A percentile compares a stretch with the other conserved stretches of the same genome.
Conservation (phyloP, 2,797 vertebrate species). For the Leuciscus waleckii region DNA sequence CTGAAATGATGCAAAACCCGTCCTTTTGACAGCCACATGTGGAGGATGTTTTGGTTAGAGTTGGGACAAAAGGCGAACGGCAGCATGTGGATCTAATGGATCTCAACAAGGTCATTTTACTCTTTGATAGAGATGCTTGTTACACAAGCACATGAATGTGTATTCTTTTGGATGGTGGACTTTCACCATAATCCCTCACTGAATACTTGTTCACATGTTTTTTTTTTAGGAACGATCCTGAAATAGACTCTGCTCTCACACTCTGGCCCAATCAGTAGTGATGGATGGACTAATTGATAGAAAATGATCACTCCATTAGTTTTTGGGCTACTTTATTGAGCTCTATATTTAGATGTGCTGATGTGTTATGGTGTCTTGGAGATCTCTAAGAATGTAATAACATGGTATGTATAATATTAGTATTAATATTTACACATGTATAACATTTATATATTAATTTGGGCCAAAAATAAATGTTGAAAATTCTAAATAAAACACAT, state of each 20-base stretch:
- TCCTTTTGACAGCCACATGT: background rate
- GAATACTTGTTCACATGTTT: constrained; percentile 52
- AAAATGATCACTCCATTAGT: constrained; percentile 78
- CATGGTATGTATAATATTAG: background rate
- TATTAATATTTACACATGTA: background rate
- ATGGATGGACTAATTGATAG: constrained; percentile 84
- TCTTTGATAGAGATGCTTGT: constrained; percentile 41
- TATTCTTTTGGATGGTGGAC: background rate
- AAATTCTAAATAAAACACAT: background rate
- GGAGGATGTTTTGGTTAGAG: no score
- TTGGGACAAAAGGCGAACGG: constrained; percentile 19
- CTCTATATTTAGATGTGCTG: constrained; percentile 72
- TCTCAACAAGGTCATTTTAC: constrained; percentile 51
- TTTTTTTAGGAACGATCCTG: constrained; percentile 35
- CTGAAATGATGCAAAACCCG: constrained; percentile 40
- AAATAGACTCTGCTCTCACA: constrained; percentile 46
- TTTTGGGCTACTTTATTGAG: constrained; percentile 69
- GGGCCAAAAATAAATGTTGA: background rate
- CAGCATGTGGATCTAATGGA: constrained; percentile 39
- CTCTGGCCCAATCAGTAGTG: constrained; percentile 70
- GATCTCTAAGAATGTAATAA: background rate
- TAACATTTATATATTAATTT: background rate
- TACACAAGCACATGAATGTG: constrained; percentile 8
- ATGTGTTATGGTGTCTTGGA: constrained; percentile 41
- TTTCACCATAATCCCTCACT: constrained; percentile 53